Evolutionary conservation across 2,888 invertebrate genomes (phyloP).

Genomic region (Macrophya alboannulata): DNA sequence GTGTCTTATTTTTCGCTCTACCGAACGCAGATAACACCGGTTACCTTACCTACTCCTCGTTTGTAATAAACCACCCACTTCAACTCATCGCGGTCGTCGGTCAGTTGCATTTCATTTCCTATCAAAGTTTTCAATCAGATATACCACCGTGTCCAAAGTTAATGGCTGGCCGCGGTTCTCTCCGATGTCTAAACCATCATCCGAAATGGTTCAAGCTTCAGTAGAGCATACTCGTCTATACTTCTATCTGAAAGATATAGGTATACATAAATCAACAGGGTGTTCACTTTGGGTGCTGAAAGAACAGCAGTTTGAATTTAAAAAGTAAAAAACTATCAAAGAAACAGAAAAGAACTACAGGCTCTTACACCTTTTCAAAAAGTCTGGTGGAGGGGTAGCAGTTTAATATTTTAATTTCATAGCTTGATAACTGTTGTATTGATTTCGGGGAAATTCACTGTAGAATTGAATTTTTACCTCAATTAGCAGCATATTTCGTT

Average conservation of each 20-base stretch:
- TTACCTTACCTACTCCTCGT: constrained; percentile 24
- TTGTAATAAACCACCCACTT: constrained; percentile 53
- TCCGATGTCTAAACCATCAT: constrained; percentile 46
- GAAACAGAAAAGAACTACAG: neutral
- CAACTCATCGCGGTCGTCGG: constrained; percentile 49
- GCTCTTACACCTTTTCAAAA: neutral
- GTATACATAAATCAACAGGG: constrained; percentile 1
- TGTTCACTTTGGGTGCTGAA: neutral
- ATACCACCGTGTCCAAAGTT: constrained; percentile 42
- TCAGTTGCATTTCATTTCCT: constrained; percentile 54
- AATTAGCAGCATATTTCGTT: too few relatives aligned
- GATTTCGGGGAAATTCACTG: neutral
- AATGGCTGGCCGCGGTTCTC: constrained; percentile 1
- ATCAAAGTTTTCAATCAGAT: constrained; percentile 54
- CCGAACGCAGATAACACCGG: constrained; percentile 46
- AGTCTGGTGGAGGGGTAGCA: neutral
- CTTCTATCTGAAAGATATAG: neutral
- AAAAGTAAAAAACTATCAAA: neutral
- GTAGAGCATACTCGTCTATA: neutral
- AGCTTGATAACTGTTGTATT: neutral
- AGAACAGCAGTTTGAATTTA: neutral
- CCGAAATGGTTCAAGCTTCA: constrained; percentile 30
- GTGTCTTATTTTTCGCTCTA: constrained; percentile 55
- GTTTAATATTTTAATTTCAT: neutral
- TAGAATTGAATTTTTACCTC: neutral